Base-by-base conservation (phyloP, 2,888 invertebrate species). In the Lottia gigantea region DNA sequence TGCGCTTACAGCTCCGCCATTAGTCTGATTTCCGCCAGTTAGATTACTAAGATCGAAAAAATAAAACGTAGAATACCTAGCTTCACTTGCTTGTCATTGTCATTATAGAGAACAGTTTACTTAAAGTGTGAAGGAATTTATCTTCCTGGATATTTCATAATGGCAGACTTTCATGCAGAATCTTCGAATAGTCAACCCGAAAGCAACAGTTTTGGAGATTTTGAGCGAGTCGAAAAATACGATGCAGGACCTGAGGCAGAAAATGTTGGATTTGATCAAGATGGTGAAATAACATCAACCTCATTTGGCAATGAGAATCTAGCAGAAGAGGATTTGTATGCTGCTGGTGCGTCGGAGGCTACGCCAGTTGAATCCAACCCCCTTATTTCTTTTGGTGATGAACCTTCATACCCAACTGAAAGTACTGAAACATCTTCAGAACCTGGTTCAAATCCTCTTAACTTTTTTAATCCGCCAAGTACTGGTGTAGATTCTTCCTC, bases 281-380 rank as follows among this genome's bases (percentile, higher is more conserved):
- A 83, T 70, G 80, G 79, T 68, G 81, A 79, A 73, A 72, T 83
- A 65, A 79, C 83, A 31, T 81, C 83, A 23, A 81, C 83, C 40
- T 79, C 82, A 65, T 75, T 78, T 74, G 71, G 78, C 26, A 82
- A 78, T 73, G 82, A 80, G 71, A 80, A 81, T 63, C 74, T 76
- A 64, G 79, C 80, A 45, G 83, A 84, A 71, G 83, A 81, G 66
- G 83, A 84, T 75, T 79, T 78, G 71, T 84, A 82, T 75, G 71
- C 69, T 71, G 70, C 75, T 70, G 80, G 78, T 73, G 72, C 74
- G 70, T 74, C 75, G 69, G 78, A 76, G 67, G 74, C 71, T 67
- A 74, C 75, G 62, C 73, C 73, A 67, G 71, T 72, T 67, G 71
- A 71, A 66, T 64, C 71, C 46, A 73, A 78, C 26, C 76, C 74